Evolutionary conservation across 1,140 invertebrate species (phyloP), one percentile per base, ranked within the genome.

Genomic region (Drosophila subobscura): DNA sequence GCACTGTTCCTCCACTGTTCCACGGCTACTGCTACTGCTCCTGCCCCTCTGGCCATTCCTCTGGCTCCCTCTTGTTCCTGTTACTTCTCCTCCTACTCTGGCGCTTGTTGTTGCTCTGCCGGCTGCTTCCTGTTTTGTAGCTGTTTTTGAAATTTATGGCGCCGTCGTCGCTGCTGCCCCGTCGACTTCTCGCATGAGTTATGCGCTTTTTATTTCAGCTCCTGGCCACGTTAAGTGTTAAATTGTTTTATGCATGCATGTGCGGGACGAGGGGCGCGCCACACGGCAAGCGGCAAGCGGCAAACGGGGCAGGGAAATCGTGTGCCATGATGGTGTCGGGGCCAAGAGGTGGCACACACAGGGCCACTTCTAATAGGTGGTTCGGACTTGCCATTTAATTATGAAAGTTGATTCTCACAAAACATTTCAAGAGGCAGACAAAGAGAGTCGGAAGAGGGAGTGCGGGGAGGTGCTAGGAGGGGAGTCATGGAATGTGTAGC

Each of bases 191-290:
- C 66, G 72, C 72, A 76, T 76, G 63, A 76, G 64, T 75, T 67
- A 67, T 67, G 72, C 72, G 61, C 59, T 73, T 73, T 73, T 73
- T 73, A 73, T 73, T 71, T 71, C 68, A 77, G 70, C 51, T 60
- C 55, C 70, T 55, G 79, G 70, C 55, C 79, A 78, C 79, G 63
- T 84, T 84, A 84, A 81, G 79, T 81, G 79, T 84, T 81, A 84
- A 81, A 81, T 81, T 83, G 79, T 81, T 81, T 81, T 81, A 81
- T 83, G 71, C 72, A 74, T 66, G 66, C 73, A 72, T 53, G 61
- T 67, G 53, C 61, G 66, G 59, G 58, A 10, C 29, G 8, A 3
- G 29, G 7, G 29, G 8, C 8, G 7, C 5, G 29, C 6, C 7
- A 8, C 7, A 1, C 27, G 29, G 29, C 8, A 29, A 2, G 27